Evolutionary conservation across 2,797 vertebrate species (phyloP).

Genomic region (Neoniphon sammara): DNA sequence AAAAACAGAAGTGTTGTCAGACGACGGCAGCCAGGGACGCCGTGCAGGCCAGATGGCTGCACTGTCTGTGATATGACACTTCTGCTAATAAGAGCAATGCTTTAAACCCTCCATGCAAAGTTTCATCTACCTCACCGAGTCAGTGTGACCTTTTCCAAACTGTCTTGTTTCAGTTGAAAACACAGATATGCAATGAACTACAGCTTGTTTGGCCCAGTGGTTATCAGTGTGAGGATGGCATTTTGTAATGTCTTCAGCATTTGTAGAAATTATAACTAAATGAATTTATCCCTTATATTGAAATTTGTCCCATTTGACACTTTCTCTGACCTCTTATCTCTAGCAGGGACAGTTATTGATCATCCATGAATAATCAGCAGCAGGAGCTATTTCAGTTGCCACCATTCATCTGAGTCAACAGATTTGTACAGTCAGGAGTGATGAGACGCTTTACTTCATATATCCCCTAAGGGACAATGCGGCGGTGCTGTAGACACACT

Average conservation of each 20-base stretch:
- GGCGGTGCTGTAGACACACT: slow-evolving; percentile 21
- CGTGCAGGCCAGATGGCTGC: slow-evolving; percentile 67
- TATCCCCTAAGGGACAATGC: slow-evolving; percentile 40
- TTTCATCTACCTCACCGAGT: neutral
- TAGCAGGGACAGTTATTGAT: slow-evolving; percentile 35
- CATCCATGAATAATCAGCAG: slow-evolving; percentile 25
- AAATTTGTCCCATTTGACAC: neutral
- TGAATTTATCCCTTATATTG: slow-evolving; percentile 3
- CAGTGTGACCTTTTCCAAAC: slow-evolving; percentile 1
- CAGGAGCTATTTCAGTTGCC: slow-evolving; percentile 26
- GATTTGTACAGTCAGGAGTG: slow-evolving; percentile 51
- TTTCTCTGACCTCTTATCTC: slow-evolving; percentile 18
- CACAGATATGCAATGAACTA: neutral
- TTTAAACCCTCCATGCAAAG: slow-evolving; percentile 25
- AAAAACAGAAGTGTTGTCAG: slow-evolving; percentile 55
- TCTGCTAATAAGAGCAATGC: slow-evolving; percentile 22
- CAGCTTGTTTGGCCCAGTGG: neutral
- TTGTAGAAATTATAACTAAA: slow-evolving; percentile 7
- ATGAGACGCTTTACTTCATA: slow-evolving; percentile 48
- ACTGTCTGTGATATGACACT: slow-evolving; percentile 59
- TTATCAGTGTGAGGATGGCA: neutral
- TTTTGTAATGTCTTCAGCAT: neutral
- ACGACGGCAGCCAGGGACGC: slow-evolving; percentile 52
- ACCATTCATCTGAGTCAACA: slow-evolving; percentile 62
- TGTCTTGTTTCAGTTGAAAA: neutral